These are phyloP conservation scores for Myathropa florea DNA, from an alignment of 2,888 invertebrate species.

Conservation along the genomic window DNA sequence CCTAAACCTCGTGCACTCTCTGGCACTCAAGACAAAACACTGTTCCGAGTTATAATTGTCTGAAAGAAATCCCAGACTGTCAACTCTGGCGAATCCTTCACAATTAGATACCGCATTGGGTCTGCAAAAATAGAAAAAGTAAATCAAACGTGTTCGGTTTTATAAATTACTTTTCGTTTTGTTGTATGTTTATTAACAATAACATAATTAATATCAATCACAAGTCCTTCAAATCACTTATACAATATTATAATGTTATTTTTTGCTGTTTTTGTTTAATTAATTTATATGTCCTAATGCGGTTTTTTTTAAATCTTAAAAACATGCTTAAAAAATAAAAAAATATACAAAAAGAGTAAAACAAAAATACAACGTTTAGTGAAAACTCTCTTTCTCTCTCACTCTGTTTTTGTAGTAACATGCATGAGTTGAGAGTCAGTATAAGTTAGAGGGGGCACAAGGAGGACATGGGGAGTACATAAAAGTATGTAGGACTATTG, in stretches of 20 bases:
- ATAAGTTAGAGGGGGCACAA: background rate
- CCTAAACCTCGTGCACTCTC: background rate
- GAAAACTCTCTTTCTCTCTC: background rate
- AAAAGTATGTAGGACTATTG: constrained; percentile 38
- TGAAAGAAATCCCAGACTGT: background rate
- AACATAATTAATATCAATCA: constrained; percentile 78
- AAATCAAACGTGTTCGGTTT: constrained; percentile 27
- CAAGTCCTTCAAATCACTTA: constrained; percentile 76
- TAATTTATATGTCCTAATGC: constrained; percentile 42
- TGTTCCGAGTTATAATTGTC: background rate
- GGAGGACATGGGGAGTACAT: constrained; percentile 28
- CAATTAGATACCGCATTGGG: background rate
- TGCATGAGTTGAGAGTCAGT: background rate
- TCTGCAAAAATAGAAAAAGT: background rate
- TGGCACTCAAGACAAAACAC: background rate
- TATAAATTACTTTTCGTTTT: constrained; percentile 60
- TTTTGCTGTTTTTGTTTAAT: constrained; percentile 9
- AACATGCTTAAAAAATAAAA: constrained; percentile 25
- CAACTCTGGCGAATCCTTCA: background rate
- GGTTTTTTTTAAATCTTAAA: constrained; percentile 8
- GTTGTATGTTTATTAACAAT: constrained; percentile 64
- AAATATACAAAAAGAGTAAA: constrained; percentile 42
- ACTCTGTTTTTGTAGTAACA: background rate
- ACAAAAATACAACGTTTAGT: constrained; percentile 12
- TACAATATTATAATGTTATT: constrained; percentile 27